Conservation (phyloP, 2,797 vertebrate genomes). For the Crossoptilon crossoptilon region DNA sequence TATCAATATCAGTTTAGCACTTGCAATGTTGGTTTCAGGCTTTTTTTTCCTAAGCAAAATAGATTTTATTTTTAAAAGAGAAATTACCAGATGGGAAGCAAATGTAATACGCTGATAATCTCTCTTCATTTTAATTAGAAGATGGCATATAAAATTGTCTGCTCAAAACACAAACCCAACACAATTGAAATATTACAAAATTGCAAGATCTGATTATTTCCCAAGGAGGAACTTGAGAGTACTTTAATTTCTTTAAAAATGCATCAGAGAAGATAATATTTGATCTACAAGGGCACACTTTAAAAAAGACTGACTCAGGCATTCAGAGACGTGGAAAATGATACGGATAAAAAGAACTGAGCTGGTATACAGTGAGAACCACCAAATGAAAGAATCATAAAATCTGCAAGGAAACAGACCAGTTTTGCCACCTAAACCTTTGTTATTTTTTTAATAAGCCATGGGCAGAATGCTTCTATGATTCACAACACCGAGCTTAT, state of each 20-base stretch:
- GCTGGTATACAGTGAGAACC: constrained; percentile 15
- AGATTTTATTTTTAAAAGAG: constrained; percentile 40
- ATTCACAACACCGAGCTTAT: background rate
- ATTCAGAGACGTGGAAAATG: constrained; percentile 20
- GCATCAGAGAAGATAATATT: constrained; percentile 33
- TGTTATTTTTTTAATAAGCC: background rate
- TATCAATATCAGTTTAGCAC: background rate
- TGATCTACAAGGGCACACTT: constrained; percentile 47
- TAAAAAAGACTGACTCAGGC: constrained; percentile 18
- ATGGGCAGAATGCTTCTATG: background rate
- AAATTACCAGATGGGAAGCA: constrained; percentile 70
- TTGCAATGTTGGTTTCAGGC: constrained; percentile 11
- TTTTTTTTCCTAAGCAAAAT: constrained; percentile 20
- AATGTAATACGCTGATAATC: constrained; percentile 71
- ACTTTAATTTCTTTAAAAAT: constrained; percentile 60
- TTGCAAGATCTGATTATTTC: constrained; percentile 42
- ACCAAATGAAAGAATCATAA: background rate
- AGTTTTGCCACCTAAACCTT: background rate
- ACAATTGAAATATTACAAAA: constrained; percentile 62
- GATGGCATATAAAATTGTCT: constrained; percentile 41
- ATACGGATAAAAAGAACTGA: constrained; percentile 50
- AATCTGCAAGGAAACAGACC: background rate
- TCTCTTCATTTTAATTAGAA: constrained; percentile 76
- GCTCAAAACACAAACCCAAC: constrained; percentile 66
- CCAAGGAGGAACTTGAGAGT: constrained; percentile 23